A percentile compares a stretch with the other conserved stretches of the same genome.
phyloP scores from a whole-genome alignment of 2,888 invertebrate species.

The Coleophora flavipennella region DNA sequence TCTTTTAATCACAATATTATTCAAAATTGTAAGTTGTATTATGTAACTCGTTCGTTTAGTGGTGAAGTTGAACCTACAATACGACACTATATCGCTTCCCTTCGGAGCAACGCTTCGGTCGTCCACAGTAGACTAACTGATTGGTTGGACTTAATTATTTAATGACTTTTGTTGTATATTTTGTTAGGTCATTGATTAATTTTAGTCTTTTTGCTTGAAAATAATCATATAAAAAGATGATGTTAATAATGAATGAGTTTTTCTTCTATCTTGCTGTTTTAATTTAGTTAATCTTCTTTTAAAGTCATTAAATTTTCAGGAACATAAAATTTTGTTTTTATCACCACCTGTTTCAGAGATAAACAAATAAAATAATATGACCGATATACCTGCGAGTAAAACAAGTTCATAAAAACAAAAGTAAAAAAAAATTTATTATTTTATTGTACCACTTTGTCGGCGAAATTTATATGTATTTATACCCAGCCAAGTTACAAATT shows the following conservation, averaged over 20 bases:
- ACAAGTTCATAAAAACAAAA: too few relatives aligned
- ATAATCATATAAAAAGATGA: conserved; percentile 64
- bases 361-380: too few relatives aligned
- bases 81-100: conserved; percentile 47
- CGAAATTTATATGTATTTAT: too few relatives aligned
- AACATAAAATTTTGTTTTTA: conserved; percentile 44
- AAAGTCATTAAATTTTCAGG: conserved; percentile 74
- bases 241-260: conserved; percentile 64
- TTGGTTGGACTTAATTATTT: conserved; percentile 68
- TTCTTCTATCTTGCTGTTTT: conserved; percentile 71
- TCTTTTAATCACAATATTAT: conserved; percentile 70
- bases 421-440: too few relatives aligned
- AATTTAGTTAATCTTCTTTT: conserved; percentile 73
- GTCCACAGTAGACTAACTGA: conserved; percentile 54
- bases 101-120: too few relatives aligned
- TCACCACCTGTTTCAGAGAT: conserved; percentile 10
- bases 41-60: conserved; percentile 63
- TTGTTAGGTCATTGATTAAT: conserved; percentile 74
- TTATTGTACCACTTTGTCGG: too few relatives aligned
- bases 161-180: conserved; percentile 74
- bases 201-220: conserved; percentile 64
- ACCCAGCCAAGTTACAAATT: too few relatives aligned
- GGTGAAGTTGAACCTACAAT: conserved; percentile 46
- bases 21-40: conserved; percentile 72
- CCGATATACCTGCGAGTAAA: too few relatives aligned